Percentiles rank a stretch among this genome's conserved stretches.
phyloP scores from a whole-genome alignment of 37 sponge, comb jelly and placozoan species.

The Mnemiopsis leidyi region DNA sequence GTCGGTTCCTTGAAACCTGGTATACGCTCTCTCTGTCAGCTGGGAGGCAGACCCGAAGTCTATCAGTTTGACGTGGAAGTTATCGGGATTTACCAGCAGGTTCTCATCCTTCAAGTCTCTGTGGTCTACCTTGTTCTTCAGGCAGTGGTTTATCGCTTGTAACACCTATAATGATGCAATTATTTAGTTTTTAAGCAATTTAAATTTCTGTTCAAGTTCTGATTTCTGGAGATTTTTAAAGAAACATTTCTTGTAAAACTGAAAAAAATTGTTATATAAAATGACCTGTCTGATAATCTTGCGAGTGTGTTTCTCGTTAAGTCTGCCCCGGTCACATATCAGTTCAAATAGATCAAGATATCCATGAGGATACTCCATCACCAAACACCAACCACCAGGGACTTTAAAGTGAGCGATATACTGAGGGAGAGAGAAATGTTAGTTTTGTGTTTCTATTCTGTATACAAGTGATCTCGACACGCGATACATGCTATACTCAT shows the following conservation, averaged over 20 bases:
- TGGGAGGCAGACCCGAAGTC: slow-evolving; percentile 54
- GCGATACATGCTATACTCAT: too few species aligned
- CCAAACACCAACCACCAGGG: slow-evolving; percentile 34
- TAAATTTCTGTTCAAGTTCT: too few species aligned
- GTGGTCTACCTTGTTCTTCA: slow-evolving; percentile 21
- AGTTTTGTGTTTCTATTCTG: not conserved
- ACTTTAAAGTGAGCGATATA: slow-evolving; percentile 15
- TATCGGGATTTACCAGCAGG: not conserved
- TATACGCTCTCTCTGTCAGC: slow-evolving; percentile 27
- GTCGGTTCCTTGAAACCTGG: slow-evolving; percentile 14
- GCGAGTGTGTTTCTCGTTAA: slow-evolving; percentile 3
- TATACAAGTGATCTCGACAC: too few species aligned
- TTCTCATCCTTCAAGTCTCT: slow-evolving; percentile 36
- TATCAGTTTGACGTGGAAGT: slow-evolving; percentile 6
- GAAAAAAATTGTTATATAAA: too few species aligned
- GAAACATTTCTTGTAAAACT: too few species aligned
- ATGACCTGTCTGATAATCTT: slow-evolving; percentile 60
- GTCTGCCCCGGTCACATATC: slow-evolving; percentile 10
- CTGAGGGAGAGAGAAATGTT: slow-evolving; percentile 13
- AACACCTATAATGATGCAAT: not conserved
- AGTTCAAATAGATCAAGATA: slow-evolving; percentile 15
- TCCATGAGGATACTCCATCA: slow-evolving; percentile 30
- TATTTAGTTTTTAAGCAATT: not conserved
- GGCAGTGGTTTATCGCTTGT: slow-evolving; percentile 27
- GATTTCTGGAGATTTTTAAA: not conserved